Percentiles rank a stretch among this genome's conserved stretches.
Evolutionary conservation across 1,140 invertebrate species (phyloP).

Genomic region (Eriocheir sinensis): DNA sequence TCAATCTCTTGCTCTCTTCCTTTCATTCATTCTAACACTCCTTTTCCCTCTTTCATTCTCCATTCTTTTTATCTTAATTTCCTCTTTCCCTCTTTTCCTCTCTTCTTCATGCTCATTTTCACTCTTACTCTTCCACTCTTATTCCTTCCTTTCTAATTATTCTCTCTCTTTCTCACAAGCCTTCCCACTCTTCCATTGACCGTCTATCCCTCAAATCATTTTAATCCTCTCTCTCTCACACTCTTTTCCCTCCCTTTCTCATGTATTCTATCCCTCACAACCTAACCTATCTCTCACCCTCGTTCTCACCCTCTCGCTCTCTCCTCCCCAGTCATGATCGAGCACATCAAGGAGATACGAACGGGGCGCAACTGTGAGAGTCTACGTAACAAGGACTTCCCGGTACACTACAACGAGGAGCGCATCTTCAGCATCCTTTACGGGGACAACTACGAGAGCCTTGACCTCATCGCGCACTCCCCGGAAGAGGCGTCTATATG

Average conservation of each 20-base stretch:
- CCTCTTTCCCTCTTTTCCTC: neutral
- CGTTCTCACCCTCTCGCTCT: slow-evolving; percentile 31
- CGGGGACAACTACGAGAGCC: slow-evolving; percentile 85
- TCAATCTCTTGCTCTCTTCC: neutral
- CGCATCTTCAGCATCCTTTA: slow-evolving; percentile 87
- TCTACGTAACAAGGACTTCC: slow-evolving; percentile 84
- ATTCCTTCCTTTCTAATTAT: neutral
- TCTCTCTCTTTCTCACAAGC: neutral
- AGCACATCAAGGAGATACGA: slow-evolving; percentile 85
- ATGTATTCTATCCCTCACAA: neutral
- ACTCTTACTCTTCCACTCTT: neutral
- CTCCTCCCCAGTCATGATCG: slow-evolving; percentile 83
- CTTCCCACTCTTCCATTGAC: no score
- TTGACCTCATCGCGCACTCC: slow-evolving; percentile 85
- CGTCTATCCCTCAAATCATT: no score
- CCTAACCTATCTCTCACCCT: neutral
- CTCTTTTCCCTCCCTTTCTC: neutral
- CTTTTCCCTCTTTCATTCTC: neutral
- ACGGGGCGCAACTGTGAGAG: slow-evolving; percentile 85
- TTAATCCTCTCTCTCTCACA: neutral
- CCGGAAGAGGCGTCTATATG: slow-evolving; percentile 87
- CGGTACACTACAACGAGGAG: slow-evolving; percentile 83
- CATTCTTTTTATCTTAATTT: neutral
- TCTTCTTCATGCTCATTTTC: neutral
- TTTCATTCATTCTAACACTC: no score